Percentiles rank a stretch among this genome's conserved stretches.
Evolutionary conservation across 2,113 vertebrate species (phyloP).

Genomic region (Brachyhypopomus gauderio): DNA sequence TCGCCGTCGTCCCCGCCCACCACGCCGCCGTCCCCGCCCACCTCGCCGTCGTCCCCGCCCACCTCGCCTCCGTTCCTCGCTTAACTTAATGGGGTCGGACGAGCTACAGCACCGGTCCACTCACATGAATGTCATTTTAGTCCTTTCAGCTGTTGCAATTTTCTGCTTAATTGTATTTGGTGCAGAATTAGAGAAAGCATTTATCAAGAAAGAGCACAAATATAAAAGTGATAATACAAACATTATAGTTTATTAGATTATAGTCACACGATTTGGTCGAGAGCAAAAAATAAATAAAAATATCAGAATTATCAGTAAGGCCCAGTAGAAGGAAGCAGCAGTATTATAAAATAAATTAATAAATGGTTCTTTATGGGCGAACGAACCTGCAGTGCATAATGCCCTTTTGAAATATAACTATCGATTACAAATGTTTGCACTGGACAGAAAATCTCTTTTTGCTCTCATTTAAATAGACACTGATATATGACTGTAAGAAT

Average conservation of each 20-base stretch:
- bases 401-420: constrained; percentile 13
- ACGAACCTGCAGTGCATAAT: background rate
- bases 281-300: background rate
- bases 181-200: background rate
- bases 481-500: constrained; percentile 48
- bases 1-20: too few species aligned
- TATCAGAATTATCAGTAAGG: background rate
- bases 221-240: background rate
- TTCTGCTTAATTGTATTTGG: constrained; percentile 31
- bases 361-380: background rate
- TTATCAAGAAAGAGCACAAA: background rate
- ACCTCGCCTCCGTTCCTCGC: constrained; percentile 1
- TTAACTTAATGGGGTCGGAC: constrained; percentile 16
- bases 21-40: too few species aligned
- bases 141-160: background rate
- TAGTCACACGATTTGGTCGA: background rate
- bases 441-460: constrained; percentile 37
- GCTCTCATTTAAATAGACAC: constrained; percentile 44
- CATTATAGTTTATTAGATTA: background rate
- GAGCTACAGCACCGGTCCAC: constrained; percentile 13
- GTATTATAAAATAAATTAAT: background rate
- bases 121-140: constrained; percentile 4
- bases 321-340: background rate
- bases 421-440: constrained; percentile 8
- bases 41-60: too few species aligned